phyloP scores from a whole-genome alignment of 2,888 invertebrate species.

The Meghimatium bilineatum region DNA sequence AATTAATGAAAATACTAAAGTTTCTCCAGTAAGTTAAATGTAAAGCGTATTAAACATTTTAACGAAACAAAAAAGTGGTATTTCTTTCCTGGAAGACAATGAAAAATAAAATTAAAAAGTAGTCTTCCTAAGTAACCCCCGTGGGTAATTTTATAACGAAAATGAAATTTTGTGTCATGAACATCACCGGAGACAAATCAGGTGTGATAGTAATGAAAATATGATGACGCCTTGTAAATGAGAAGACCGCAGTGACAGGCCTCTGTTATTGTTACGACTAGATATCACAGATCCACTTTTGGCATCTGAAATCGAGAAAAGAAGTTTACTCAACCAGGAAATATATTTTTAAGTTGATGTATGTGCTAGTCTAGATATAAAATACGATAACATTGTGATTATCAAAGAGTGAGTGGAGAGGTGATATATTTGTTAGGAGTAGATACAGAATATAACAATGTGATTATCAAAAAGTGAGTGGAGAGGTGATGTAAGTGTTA shows the following conservation, averaged over 20 bases:
- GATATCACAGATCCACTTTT: slow-evolving; percentile 41
- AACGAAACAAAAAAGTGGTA: neutral
- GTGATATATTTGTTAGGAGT: no score
- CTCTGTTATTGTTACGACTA: neutral
- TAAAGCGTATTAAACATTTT: neutral
- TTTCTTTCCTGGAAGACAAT: slow-evolving; percentile 4
- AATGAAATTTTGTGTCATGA: neutral
- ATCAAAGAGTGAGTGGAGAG: no score
- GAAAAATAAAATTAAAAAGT: neutral
- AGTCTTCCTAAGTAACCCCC: neutral
- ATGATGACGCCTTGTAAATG: neutral
- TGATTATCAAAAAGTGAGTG: no score
- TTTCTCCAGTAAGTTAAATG: neutral
- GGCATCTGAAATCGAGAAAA: slow-evolving; percentile 21
- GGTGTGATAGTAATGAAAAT: neutral
- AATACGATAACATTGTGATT: no score
- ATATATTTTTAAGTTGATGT: no score
- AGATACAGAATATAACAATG: no score
- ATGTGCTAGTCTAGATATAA: no score
- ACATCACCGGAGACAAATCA: neutral
- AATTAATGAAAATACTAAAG: neutral
- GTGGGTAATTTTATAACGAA: neutral
- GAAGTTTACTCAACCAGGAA: neutral
- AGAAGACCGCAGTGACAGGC: neutral
- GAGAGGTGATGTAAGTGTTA: no score